These are phyloP conservation scores for Amphiduros pacificus DNA, from an alignment of 2,888 invertebrate genomes.

Conservation along the genomic window DNA sequence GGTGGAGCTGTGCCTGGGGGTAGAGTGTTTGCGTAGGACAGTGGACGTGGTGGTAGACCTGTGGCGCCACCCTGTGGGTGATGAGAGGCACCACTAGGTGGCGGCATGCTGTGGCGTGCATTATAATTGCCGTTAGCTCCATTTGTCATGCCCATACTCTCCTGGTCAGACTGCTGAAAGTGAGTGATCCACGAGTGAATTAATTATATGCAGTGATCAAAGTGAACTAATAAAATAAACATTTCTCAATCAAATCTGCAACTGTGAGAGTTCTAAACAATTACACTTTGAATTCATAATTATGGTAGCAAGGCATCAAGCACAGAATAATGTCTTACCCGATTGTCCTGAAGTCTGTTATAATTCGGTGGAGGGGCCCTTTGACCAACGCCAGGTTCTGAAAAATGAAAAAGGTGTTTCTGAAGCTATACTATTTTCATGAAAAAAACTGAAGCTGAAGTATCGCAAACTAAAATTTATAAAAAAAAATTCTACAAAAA, in stretches of 20 bases:
- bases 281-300: too few relatives aligned
- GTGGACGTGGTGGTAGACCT: neutral
- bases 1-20: constrained; percentile 16
- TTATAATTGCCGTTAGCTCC: too few relatives aligned
- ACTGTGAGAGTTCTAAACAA: neutral
- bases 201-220: too few relatives aligned
- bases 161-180: too few relatives aligned
- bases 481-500: neutral
- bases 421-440: too few relatives aligned
- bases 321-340: neutral
- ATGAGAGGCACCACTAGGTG: neutral
- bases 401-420: neutral
- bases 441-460: neutral
- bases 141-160: too few relatives aligned
- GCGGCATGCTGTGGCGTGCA: constrained; percentile 8
- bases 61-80: neutral
- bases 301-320: too few relatives aligned
- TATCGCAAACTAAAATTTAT: neutral
- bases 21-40: constrained; percentile 16
- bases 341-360: too few relatives aligned
- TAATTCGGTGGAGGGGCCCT: too few relatives aligned
- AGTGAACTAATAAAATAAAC: neutral
- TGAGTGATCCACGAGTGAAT: too few relatives aligned
- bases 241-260: neutral
- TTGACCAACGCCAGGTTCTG: neutral